A percentile compares a stretch with the other conserved stretches of the same genome.
Conservation (phyloP, 2,113 vertebrate genomes). For the Sylvia atricapilla region DNA sequence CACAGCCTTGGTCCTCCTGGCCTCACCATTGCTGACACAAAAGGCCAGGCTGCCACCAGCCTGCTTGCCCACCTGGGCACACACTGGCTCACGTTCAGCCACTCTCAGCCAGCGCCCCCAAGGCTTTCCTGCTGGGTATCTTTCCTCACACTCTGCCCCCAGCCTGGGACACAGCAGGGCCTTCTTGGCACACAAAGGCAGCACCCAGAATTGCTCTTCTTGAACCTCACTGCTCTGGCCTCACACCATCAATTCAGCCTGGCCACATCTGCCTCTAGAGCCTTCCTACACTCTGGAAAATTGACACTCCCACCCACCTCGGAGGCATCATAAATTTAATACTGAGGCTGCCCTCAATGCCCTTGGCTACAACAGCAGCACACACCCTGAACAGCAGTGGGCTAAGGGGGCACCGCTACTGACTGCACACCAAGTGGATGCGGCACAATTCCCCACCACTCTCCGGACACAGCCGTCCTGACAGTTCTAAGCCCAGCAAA, state of each 20-base stretch:
- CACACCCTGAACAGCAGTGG: background rate
- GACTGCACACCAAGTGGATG: background rate
- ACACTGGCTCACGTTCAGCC: fast-evolving
- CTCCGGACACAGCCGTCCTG: background rate
- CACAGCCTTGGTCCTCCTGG: background rate
- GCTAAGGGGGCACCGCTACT: no score
- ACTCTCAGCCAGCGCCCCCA: no score
- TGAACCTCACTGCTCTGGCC: background rate
- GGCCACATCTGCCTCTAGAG: background rate
- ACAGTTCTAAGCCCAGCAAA: background rate
- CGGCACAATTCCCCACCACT: background rate
- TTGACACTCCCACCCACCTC: background rate
- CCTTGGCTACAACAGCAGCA: background rate
- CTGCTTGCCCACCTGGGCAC: background rate
- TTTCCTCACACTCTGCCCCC: background rate
- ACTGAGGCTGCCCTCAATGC: background rate
- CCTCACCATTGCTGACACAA: background rate
- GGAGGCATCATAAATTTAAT: background rate
- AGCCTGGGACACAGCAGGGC: background rate
- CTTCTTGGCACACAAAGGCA: no score
- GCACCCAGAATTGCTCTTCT: background rate
- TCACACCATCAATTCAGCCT: background rate
- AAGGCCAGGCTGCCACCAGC: fast-evolving
- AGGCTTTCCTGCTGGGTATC: background rate
- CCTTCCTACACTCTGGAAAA: background rate